Percentiles rank a stretch among this genome's conserved stretches.
phyloP scores from a whole-genome alignment of 1,140 invertebrate genomes.

The Saccostrea echinata region DNA sequence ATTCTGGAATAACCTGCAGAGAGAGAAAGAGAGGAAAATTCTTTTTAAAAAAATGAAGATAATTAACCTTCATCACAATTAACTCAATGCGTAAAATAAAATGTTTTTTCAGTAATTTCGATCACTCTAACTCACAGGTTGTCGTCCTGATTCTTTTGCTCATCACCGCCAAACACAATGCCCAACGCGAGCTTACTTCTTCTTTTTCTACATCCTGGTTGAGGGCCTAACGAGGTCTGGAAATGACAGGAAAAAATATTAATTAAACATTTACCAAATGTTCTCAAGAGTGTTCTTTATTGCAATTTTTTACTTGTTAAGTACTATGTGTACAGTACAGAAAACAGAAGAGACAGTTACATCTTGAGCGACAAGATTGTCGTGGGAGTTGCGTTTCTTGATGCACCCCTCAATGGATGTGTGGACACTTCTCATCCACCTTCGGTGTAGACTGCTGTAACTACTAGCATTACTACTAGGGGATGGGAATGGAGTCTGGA shows the following conservation, averaged over 20 bases:
- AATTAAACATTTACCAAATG: not conserved
- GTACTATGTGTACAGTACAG: not conserved
- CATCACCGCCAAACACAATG: conserved; percentile 79
- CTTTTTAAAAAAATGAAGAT: not conserved
- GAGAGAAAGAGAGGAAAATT: conserved; percentile 36
- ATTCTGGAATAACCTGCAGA: conserved; percentile 74
- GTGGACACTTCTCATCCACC: conserved; percentile 82
- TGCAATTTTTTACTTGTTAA: not conserved
- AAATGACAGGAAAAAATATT: not conserved
- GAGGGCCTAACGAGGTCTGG: not conserved
- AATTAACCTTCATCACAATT: not conserved
- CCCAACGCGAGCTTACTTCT: conserved; percentile 82
- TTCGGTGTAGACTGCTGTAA: conserved; percentile 82
- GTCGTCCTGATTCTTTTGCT: conserved; percentile 63
- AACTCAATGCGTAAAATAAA: not conserved
- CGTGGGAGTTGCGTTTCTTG: conserved; percentile 63
- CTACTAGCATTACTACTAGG: conserved; percentile 72
- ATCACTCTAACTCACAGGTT: conserved; percentile 34
- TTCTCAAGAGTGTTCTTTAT: not conserved
- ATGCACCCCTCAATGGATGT: conserved; percentile 81
- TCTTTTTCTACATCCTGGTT: conserved; percentile 25
- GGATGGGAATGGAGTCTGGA: conserved; percentile 70
- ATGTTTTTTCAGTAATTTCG: not conserved
- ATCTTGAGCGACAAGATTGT: conserved; percentile 60
- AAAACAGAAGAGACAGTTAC: conserved; percentile 40